Percentiles rank a stretch among this genome's conserved stretches.
These are phyloP conservation scores for Spatulosminthurus flaviceps DNA, from an alignment of 2,888 invertebrate genomes.

Conservation along the genomic window DNA sequence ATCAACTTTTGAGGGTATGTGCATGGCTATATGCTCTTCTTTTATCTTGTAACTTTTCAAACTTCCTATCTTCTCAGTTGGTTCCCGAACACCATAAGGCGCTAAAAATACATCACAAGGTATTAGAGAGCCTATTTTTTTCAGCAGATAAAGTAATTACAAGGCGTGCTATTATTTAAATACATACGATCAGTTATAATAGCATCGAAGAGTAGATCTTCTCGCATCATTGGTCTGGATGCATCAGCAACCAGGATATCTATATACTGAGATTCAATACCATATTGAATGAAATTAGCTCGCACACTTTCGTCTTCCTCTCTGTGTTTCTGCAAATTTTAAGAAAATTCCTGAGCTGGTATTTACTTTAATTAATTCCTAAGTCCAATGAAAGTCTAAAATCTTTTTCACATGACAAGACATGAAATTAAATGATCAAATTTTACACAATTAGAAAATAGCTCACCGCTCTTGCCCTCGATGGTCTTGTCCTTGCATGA, in stretches of 20 bases:
- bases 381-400: too few species aligned
- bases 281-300: constrained; percentile 90
- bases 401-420: too few species aligned
- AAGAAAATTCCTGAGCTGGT: background rate
- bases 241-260: constrained; percentile 94
- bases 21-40: constrained; percentile 74
- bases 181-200: constrained; percentile 97
- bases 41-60: constrained; percentile 71
- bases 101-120: constrained; percentile 71
- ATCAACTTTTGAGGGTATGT: constrained; percentile 84
- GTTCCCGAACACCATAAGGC: constrained; percentile 96
- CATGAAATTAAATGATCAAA: too few species aligned
- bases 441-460: too few species aligned
- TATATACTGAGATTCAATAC: constrained; percentile 77
- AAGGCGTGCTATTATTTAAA: too few species aligned
- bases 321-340: constrained; percentile 68
- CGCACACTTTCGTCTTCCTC: constrained; percentile 82
- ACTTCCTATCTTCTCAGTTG: constrained; percentile 83
- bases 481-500: constrained; percentile 72
- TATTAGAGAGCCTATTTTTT: background rate
- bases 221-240: constrained; percentile 81
- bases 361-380: too few species aligned
- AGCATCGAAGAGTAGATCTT: constrained; percentile 80
- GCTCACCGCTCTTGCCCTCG: constrained; percentile 66
- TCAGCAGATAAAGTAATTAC: background rate